A percentile compares a stretch with the other conserved stretches of the same genome.
phyloP scores from a whole-genome alignment of 2,113 vertebrate genomes.

The Todiramphus chloris region DNA sequence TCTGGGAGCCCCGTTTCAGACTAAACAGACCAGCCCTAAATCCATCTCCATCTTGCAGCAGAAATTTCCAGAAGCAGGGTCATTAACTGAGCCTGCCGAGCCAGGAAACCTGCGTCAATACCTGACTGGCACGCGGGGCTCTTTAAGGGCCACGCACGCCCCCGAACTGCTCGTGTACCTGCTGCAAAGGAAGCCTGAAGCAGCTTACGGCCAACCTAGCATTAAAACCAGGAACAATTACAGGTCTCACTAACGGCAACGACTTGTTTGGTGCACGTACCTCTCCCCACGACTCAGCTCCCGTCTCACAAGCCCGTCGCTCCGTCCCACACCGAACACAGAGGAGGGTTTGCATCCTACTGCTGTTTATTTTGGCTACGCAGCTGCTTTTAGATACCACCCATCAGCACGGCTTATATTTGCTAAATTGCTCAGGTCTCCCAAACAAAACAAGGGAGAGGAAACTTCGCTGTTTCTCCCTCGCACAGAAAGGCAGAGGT shows the following conservation, averaged over 20 bases:
- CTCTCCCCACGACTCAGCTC: neutral
- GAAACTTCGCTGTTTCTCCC: neutral
- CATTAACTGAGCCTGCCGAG: neutral
- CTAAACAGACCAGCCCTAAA: neutral
- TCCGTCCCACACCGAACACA: neutral
- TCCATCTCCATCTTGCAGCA: neutral
- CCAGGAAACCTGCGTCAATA: neutral
- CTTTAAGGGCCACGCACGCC: neutral
- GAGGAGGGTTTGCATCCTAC: neutral
- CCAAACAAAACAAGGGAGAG: neutral
- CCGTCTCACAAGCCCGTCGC: neutral
- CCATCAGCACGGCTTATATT: neutral
- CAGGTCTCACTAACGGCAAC: neutral
- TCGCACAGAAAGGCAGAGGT: neutral
- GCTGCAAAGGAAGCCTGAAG: neutral
- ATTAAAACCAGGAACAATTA: neutral
- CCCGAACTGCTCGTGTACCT: neutral
- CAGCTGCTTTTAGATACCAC: neutral
- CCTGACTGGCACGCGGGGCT: neutral
- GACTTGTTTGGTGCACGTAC: neutral
- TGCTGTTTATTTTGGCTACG: neutral
- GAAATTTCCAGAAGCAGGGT: neutral
- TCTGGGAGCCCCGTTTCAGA: neutral
- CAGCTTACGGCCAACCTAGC: conserved; percentile 1
- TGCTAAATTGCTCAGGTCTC: neutral